A percentile compares a stretch with the other conserved stretches of the same genome.
Conservation (phyloP, 2,113 vertebrate genomes). For the Emydura subglobosa region DNA sequence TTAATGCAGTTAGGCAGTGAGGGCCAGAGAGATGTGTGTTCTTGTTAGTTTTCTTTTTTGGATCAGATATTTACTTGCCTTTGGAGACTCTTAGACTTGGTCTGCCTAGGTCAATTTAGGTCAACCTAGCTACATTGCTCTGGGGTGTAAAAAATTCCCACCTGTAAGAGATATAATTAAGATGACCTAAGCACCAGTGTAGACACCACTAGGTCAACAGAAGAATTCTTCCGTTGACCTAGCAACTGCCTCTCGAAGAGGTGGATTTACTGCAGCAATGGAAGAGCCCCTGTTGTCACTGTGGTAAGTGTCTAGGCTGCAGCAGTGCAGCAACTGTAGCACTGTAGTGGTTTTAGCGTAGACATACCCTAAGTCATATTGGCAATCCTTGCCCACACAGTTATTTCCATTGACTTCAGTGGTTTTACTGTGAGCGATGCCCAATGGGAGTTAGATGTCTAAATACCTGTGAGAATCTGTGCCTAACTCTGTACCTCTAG, state of each 20-base stretch:
- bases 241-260: background rate
- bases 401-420: background rate
- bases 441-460: background rate
- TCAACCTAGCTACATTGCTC: background rate
- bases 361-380: background rate
- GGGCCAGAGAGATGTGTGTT: background rate
- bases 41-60: background rate
- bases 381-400: background rate
- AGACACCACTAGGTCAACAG: background rate
- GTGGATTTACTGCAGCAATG: background rate
- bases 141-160: background rate
- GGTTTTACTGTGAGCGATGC: background rate
- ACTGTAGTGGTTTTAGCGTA: background rate
- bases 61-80: conserved; percentile 3
- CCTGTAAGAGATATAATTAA: background rate
- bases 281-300: background rate
- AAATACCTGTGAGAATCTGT: background rate
- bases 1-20: conserved; percentile 55
- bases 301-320: background rate
- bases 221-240: background rate
- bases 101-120: background rate
- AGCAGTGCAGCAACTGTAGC: background rate
- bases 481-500: background rate
- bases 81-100: background rate
- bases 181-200: background rate